These are phyloP conservation scores for Diarsia rubi DNA, from an alignment of 2,888 invertebrate species.

Conservation along the genomic window DNA sequence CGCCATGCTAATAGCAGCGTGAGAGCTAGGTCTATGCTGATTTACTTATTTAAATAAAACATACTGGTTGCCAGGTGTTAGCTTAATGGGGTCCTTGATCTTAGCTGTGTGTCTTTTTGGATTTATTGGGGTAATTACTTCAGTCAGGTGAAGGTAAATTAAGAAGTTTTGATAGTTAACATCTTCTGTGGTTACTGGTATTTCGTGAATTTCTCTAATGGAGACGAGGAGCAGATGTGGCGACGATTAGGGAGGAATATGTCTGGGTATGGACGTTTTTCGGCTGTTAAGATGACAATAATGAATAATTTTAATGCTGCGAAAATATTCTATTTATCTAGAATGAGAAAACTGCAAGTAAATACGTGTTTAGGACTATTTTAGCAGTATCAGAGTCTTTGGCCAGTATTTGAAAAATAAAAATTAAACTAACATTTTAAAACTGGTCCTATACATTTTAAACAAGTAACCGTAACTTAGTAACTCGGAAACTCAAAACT, in stretches of 20 bases:
- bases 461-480: not conserved
- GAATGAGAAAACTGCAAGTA: not conserved
- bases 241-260: not conserved
- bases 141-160: too few relatives aligned
- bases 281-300: not conserved
- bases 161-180: not conserved
- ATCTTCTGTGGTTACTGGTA: not conserved
- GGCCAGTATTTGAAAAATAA: not conserved
- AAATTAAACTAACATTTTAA: not conserved
- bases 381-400: not conserved
- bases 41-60: slow-evolving; percentile 59
- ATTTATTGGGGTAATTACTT: slow-evolving; percentile 15
- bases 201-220: not conserved
- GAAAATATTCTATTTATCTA: not conserved
- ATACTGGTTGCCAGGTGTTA: slow-evolving; percentile 60
- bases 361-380: not conserved
- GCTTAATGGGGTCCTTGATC: slow-evolving; percentile 57
- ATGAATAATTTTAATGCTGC: not conserved
- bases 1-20: slow-evolving; percentile 49
- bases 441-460: not conserved
- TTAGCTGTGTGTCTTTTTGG: slow-evolving; percentile 27
- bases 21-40: slow-evolving; percentile 54
- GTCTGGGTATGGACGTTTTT: not conserved
- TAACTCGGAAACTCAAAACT: not conserved
- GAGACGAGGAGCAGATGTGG: not conserved